Percentiles rank a stretch among this genome's conserved stretches.
Evolutionary conservation across 1,140 invertebrate genomes (phyloP).

Genomic region (Notospermus geniculatus): DNA sequence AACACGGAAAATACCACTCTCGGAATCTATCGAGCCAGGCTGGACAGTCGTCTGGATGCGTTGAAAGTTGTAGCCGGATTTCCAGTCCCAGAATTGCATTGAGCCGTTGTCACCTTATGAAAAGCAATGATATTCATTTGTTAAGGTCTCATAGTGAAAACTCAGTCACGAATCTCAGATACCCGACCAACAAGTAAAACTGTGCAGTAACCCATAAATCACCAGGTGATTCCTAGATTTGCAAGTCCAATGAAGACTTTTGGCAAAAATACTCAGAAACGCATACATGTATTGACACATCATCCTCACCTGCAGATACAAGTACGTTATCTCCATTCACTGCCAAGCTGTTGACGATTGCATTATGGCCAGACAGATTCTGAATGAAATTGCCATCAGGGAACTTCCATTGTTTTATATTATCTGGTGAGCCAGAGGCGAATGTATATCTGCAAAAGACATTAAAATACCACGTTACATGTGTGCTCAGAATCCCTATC

Average conservation of each 20-base stretch:
- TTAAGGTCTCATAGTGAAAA: too few relatives aligned
- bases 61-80: slow-evolving; percentile 98
- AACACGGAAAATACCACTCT: slow-evolving; percentile 95
- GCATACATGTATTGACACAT: too few relatives aligned
- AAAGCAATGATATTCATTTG: slow-evolving; percentile 6
- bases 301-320: slow-evolving; percentile 85
- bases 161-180: too few relatives aligned
- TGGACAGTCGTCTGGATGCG: slow-evolving; percentile 87
- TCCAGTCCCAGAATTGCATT: slow-evolving; percentile 98
- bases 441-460: slow-evolving; percentile 81
- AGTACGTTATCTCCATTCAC: slow-evolving; percentile 92
- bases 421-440: slow-evolving; percentile 95
- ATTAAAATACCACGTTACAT: too few relatives aligned
- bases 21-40: slow-evolving; percentile 99
- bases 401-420: slow-evolving; percentile 99
- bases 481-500: too few relatives aligned
- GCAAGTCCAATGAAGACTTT: too few relatives aligned
- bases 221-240: too few relatives aligned
- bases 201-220: too few relatives aligned
- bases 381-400: slow-evolving; percentile 98
- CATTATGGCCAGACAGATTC: slow-evolving; percentile 95
- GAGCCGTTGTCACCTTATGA: slow-evolving; percentile 86
- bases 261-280: too few relatives aligned
- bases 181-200: too few relatives aligned
- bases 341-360: slow-evolving; percentile 95